Evolutionary conservation across 2,113 vertebrate species (phyloP).

Genomic region (Aptenodytes forsteri): DNA sequence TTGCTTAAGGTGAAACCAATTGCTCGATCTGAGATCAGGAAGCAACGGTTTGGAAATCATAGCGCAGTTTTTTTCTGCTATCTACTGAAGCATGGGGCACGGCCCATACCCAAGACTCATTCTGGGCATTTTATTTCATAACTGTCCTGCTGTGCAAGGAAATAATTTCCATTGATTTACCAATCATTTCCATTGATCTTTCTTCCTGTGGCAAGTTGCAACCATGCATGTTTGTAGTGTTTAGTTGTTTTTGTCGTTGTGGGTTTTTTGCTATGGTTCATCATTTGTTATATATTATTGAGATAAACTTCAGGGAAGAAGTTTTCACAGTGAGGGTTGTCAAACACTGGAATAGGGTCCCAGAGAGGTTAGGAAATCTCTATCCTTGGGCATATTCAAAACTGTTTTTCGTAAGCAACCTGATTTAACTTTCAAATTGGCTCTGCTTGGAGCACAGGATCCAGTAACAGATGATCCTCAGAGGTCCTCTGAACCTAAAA

Average conservation of each 20-base stretch:
- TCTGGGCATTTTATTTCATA: neutral
- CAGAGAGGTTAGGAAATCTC: neutral
- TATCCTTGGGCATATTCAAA: no score
- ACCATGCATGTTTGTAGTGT: accelerated
- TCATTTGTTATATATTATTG: neutral
- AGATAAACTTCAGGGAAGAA: neutral
- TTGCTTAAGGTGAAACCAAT: neutral
- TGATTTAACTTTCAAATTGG: neutral
- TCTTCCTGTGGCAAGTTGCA: neutral
- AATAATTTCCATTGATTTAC: neutral
- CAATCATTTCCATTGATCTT: neutral
- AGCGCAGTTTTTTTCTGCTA: accelerated
- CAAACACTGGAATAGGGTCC: neutral
- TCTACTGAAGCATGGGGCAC: no score
- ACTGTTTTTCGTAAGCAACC: neutral
- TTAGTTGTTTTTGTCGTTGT: neutral
- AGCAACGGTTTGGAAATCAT: neutral
- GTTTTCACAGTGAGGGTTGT: neutral
- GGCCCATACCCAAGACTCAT: neutral
- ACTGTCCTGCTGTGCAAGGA: neutral
- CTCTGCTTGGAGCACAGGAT: neutral
- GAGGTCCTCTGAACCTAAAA: neutral
- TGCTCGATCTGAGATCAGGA: neutral
- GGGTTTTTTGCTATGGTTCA: neutral
- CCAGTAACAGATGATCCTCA: neutral